Base-by-base conservation (phyloP, 2,888 invertebrate species). In the Oscheius onirici region DNA sequence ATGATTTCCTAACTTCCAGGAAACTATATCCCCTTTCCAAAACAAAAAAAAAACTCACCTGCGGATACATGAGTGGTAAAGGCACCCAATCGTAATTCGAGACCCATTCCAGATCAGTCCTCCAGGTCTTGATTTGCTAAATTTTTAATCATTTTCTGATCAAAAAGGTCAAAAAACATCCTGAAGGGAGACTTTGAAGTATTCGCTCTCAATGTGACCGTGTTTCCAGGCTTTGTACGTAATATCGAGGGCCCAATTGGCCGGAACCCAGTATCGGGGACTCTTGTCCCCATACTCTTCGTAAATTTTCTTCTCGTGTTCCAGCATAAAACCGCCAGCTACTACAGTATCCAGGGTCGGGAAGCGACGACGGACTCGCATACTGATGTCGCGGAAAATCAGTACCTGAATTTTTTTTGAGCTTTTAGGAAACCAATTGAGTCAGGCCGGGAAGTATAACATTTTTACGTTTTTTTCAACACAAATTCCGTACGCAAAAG, bases 51-150 rank as follows among this genome's bases (percentile, higher is more conserved):
- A 15, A 22, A 24, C 28, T 17, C 28, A 72, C 66, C 69, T 77
- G 79, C 10, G 81, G 79, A 65, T 80, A 81, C 68, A 79, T 80
- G 2, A 81, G 67, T 0, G 75, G 76, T 2, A 79, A 54, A 3
- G 81, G 80, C 5, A 78, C 78, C 81, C 81, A 81, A 34, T 81
- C 81, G 51, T 81, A 81, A 58, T 81, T 81, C 65, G 72, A 75
- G 22, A 81, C 72, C 81, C 81, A 81, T 63, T 80, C 81, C 22
- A 81, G 73, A 44, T 80, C 74, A 3, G 79, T 79, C 17, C 80
- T 69, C 75, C 77, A 81, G 24, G 72, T 74, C 40, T 75, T 60
- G 49, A 81, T 81, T 65, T 81, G 80, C 75, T 77, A 11, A 51
- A 70, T 43, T 17, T n/a, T 20, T 13, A 28, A n/a, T 24, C 61